Evolutionary conservation across 2,797 vertebrate genomes (phyloP), one percentile per base, ranked within the genome.

Genomic region (Tamandua tetradactyla): DNA sequence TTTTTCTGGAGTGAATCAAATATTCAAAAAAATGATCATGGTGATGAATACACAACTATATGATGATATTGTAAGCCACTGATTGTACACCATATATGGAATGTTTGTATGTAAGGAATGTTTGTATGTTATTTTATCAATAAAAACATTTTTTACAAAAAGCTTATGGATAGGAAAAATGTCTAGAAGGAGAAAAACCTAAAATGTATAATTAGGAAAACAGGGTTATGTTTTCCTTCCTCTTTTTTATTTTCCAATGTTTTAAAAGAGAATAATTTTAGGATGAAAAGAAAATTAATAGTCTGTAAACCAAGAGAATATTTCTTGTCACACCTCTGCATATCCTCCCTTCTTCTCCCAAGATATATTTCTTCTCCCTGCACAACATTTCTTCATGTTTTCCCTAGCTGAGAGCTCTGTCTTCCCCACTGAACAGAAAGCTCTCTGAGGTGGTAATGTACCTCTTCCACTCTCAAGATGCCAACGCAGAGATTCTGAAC

Each of bases 241-340:
- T 69, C 42, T 80, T 83, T 32, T 64, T 62, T 25, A 71, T 64
- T 74, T 86, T 79, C 27, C 64, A 76, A 14, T 61, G 42, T 85
- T 94, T 83, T 82, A 14, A 49, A 42, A 91, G 37, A 92, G 15
- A 93, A 78, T 69, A 44, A 76, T 78, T 81, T 85, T 71, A 62
- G 27, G 22, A 93, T 44, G 6, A 71, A 94, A 94, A 87, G 25
- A 80, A 84, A 72, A 88, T 25, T 15, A 75, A 76, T 44, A 32
- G 49, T 37, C 49, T 86, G 66, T 22, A 88, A 74, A 49, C 13
- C 61, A 52, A 75, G 90, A 93, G 55, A 64, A 49, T 69, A 57
- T 52, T 69, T 40, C 13, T 71, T 59, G n/a, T 35, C 71, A 83
- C 59, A 17, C 49, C 42, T 64, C 42, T 82, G 5, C 2, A 61